Evolutionary conservation across 2,797 vertebrate genomes (phyloP), one percentile per base, ranked within the genome.

Genomic region (Tokudaia muenninki): DNA sequence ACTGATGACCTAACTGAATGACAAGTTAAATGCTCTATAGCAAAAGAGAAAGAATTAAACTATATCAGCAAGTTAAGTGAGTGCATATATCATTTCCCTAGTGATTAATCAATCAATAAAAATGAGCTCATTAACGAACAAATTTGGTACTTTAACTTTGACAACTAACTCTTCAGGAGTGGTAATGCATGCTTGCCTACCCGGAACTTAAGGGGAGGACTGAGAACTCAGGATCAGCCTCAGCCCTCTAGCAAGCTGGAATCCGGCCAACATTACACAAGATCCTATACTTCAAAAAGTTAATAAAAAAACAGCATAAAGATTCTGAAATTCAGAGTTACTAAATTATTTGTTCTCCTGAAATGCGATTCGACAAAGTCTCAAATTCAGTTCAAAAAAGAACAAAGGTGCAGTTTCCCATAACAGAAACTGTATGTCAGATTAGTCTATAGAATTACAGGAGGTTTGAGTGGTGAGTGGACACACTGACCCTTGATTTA

Each of bases 281-380:
- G 31, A 61, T 6, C 86, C 87, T 44, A 1, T 1, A 4, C 16
- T 5, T 61, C 29, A n/a, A 78, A 77, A 44, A 13, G 31, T 41
- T 29, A 21, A 41, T 29, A 82, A 75, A 87, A 87, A 86, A 75
- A 4, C 59, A 94, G 70, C 11, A 81, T 17, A 74, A 5, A 89
- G 63, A 78, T 67, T 52, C 29, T 90, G 63, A 95, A 57, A 88
- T 87, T 92, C 50, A 70, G 31, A 78, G 7, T 29, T 95, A 79
- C 84, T 79, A 79, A 94, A 94, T 31, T 50, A 84, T 22, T 6
- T 90, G 4, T 86, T 96, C 63, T 88, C 72, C 34, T 34, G 12
- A 92, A 87, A 96, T n/a, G 10, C 86, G 96, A 96, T 55, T 82
- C 87, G 17, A 4, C 80, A 92, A 86, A 41, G 31, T 31, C 22